phyloP scores from a whole-genome alignment of 2,888 invertebrate genomes.

The Drosophila trichaetosa region DNA sequence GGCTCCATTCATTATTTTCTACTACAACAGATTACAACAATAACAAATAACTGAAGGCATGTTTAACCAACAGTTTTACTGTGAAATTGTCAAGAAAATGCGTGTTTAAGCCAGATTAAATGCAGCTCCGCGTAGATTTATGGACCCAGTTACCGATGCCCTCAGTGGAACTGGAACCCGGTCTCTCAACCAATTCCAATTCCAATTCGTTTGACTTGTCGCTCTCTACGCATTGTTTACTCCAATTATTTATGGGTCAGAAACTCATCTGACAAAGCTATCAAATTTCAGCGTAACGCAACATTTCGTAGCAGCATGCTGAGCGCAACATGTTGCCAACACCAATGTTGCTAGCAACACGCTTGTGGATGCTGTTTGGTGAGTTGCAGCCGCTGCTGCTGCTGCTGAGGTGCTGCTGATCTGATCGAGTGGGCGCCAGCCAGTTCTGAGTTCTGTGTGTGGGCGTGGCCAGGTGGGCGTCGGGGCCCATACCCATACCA shows the following conservation, averaged over 20 bases:
- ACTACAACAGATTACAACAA: conserved; percentile 13
- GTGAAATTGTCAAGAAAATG: conserved; percentile 81
- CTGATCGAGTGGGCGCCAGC: conserved; percentile 61
- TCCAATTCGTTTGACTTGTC: conserved; percentile 60
- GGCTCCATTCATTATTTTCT: conserved; percentile 61
- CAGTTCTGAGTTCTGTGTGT: conserved; percentile 2
- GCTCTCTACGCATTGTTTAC: conserved; percentile 64
- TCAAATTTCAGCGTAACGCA: conserved; percentile 55
- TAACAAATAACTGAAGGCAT: conserved; percentile 29
- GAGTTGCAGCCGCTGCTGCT: conserved; percentile 25
- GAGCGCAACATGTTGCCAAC: conserved; percentile 25
- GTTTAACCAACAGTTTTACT: conserved; percentile 63
- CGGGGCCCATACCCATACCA: conserved; percentile 17
- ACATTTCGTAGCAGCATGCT: conserved; percentile 6
- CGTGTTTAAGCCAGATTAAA: conserved; percentile 80
- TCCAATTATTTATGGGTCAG: conserved; percentile 75
- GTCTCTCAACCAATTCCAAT: conserved; percentile 7
- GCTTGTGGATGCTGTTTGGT: conserved; percentile 54
- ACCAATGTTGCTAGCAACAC: conserved; percentile 34
- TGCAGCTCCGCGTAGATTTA: conserved; percentile 68
- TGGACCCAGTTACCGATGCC: conserved; percentile 38
- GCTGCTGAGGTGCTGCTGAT: conserved; percentile 22
- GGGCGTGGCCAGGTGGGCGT: conserved; percentile 71
- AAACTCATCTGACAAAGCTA: conserved; percentile 50
- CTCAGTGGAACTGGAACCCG: not conserved